Conservation (phyloP, 2,113 vertebrate genomes). For the Sminthopsis crassicaudata region DNA sequence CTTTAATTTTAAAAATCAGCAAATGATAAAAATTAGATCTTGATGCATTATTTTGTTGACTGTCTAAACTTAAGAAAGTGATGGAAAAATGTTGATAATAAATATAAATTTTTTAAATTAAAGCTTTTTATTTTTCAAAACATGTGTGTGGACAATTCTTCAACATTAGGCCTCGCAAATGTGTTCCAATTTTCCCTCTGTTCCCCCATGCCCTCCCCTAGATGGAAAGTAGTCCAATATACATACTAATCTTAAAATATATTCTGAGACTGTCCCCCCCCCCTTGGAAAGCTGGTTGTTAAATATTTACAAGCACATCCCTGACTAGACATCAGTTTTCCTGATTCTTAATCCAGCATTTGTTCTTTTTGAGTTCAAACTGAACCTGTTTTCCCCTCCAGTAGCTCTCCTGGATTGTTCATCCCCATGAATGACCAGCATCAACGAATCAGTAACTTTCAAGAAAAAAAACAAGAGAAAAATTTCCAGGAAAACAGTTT, state of each 20-base stretch:
- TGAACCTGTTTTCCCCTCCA: not conserved
- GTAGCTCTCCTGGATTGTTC: not conserved
- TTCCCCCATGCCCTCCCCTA: too few species aligned
- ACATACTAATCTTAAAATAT: not conserved
- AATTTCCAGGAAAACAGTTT: slow-evolving; percentile 36
- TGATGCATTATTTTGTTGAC: not conserved
- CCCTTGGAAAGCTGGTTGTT: not conserved
- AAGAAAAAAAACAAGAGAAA: not conserved
- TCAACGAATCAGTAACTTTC: not conserved
- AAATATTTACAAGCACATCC: not conserved
- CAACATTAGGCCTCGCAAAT: too few species aligned
- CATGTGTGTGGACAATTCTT: too few species aligned
- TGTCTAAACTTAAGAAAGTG: not conserved
- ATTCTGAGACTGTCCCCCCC: not conserved
- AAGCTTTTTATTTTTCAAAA: too few species aligned
- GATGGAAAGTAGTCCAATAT: not conserved
- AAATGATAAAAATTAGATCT: not conserved
- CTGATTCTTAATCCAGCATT: not conserved
- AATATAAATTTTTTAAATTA: not conserved
- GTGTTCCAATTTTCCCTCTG: too few species aligned
- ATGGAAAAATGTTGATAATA: not conserved
- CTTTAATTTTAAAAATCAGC: not conserved
- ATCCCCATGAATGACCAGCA: not conserved
- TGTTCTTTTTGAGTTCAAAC: not conserved
- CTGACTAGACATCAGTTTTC: not conserved